These are phyloP conservation scores for Anarhynchus alexandrinus DNA, from an alignment of 2,113 vertebrate species.

Conservation along the genomic window DNA sequence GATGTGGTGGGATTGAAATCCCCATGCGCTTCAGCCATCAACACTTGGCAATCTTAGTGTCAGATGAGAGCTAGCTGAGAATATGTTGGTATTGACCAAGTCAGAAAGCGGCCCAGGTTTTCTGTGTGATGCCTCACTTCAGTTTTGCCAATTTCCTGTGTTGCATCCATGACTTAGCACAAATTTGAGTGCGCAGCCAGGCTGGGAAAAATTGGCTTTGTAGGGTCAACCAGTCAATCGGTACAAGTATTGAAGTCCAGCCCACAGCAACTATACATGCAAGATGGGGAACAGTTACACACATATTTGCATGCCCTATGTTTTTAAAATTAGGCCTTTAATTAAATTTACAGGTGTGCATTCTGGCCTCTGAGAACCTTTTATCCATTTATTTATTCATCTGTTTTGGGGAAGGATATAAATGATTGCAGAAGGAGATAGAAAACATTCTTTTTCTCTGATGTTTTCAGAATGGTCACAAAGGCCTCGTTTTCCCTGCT, in stretches of 20 bases:
- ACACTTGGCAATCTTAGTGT: background rate
- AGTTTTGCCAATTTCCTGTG: background rate
- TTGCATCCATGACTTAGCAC: background rate
- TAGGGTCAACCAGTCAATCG: background rate
- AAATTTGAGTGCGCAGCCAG: background rate
- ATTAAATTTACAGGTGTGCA: background rate
- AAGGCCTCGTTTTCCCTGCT: background rate
- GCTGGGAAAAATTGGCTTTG: background rate
- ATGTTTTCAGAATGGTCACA: background rate
- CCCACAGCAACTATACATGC: background rate
- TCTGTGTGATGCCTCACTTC: background rate
- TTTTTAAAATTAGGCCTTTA: background rate
- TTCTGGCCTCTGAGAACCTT: background rate
- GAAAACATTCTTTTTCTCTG: background rate
- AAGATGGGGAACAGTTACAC: background rate
- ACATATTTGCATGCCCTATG: background rate
- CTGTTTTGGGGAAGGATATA: background rate
- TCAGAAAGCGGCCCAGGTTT: background rate
- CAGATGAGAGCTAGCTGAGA: background rate
- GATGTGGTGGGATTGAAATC: fast-evolving
- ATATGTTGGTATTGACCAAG: background rate
- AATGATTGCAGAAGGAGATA: background rate
- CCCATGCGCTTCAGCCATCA: background rate
- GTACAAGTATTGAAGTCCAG: background rate
- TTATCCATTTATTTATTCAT: background rate